Percentiles rank a stretch among this genome's conserved stretches.
These are phyloP conservation scores for Rhynchomys soricoides DNA, from an alignment of 2,113 vertebrate genomes.

Conservation along the genomic window DNA sequence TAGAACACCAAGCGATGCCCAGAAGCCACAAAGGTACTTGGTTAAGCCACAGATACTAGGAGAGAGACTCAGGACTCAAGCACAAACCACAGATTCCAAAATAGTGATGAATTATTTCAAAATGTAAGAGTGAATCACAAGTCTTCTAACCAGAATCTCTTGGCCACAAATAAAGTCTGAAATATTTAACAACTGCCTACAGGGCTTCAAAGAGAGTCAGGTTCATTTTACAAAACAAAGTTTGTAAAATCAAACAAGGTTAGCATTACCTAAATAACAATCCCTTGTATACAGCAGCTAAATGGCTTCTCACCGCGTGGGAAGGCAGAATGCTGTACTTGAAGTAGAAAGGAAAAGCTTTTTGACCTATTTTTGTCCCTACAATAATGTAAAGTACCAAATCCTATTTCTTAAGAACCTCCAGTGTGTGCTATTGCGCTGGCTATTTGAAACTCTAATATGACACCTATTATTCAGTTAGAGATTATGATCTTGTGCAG, in stretches of 20 bases:
- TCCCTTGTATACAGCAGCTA: slow-evolving; percentile 49
- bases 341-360: slow-evolving; percentile 62
- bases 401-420: slow-evolving; percentile 65
- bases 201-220: slow-evolving; percentile 55
- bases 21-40: background rate
- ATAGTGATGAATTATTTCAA: background rate
- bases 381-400: background rate
- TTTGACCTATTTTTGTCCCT: slow-evolving; percentile 76
- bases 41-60: background rate
- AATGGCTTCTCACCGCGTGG: slow-evolving; percentile 67
- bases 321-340: slow-evolving; percentile 56
- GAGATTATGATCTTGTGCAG: slow-evolving; percentile 74
- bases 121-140: background rate
- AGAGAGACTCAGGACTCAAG: background rate
- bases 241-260: slow-evolving; percentile 65
- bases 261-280: slow-evolving; percentile 71
- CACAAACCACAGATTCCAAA: slow-evolving; percentile 9
- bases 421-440: background rate
- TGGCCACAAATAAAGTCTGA: slow-evolving; percentile 36
- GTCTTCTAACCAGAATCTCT: background rate
- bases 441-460: slow-evolving; percentile 60
- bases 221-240: slow-evolving; percentile 45
- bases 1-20: background rate
- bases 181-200: background rate
- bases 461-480: slow-evolving; percentile 71